phyloP scores from a whole-genome alignment of 2,888 invertebrate species.

The Scaptomyza tumidula region DNA sequence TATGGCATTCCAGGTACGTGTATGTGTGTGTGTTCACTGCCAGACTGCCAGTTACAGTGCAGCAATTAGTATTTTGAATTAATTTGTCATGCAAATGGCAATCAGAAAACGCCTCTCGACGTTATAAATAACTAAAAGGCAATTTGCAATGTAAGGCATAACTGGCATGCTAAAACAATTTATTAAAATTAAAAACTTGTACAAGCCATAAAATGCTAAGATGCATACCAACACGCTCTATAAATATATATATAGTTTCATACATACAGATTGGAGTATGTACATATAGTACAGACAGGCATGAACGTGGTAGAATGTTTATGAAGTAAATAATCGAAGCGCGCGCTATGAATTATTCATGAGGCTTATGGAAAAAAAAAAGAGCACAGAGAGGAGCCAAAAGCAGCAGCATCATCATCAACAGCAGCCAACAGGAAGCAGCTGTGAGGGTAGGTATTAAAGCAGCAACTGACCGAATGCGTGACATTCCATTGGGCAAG shows the following conservation, averaged over 20 bases:
- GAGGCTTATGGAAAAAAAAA: slow-evolving; percentile 69
- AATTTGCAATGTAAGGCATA: slow-evolving; percentile 11
- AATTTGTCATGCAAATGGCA: slow-evolving; percentile 35
- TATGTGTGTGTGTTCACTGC: not conserved
- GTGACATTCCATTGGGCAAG: slow-evolving; percentile 63
- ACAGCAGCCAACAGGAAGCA: slow-evolving; percentile 36
- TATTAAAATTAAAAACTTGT: slow-evolving; percentile 69
- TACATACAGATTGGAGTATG: not conserved
- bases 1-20: not conserved
- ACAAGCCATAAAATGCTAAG: slow-evolving; percentile 32
- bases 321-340: slow-evolving; percentile 82
- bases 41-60: slow-evolving; percentile 29
- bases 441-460: slow-evolving; percentile 29
- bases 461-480: slow-evolving; percentile 48
- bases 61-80: slow-evolving; percentile 49
- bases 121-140: slow-evolving; percentile 32
- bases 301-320: slow-evolving; percentile 59
- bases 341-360: slow-evolving; percentile 81
- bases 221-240: slow-evolving; percentile 13
- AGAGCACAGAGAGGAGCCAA: slow-evolving; percentile 20
- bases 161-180: slow-evolving; percentile 45
- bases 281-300: not conserved
- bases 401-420: slow-evolving; percentile 13
- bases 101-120: slow-evolving; percentile 21
- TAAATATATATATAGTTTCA: not conserved